Base-by-base conservation (phyloP, 1,140 invertebrate genomes). In the Microplitis demolitor region DNA sequence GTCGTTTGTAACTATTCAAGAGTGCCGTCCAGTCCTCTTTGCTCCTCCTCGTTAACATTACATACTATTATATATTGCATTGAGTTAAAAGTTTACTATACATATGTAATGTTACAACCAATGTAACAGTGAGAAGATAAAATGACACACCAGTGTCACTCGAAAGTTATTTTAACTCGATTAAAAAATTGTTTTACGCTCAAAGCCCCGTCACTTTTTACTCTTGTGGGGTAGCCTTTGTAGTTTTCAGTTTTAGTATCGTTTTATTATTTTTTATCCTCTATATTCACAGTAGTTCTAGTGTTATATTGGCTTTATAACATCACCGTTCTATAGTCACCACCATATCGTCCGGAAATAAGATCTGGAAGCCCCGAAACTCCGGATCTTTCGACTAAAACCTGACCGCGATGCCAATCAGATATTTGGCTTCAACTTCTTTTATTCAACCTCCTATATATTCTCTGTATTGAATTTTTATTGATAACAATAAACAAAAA, bases 171-270 rank as follows among this genome's bases (percentile, higher is more conserved):
- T 62, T 31, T 70, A 70, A 68, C 58, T 61, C 37, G 56, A 70
- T 70, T 60, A 62, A 50, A 70, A 70, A 60, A 70, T 70, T 37
- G 51, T 69, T 60, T 69, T 9, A 69, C 53, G 35, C 14, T 70
- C 56, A 70, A 70, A 62, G 35, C 9, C 34, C n/a, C 5, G 0
- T 45, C 39, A 11, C 39, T 45, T 45, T 9, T 45, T 45, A 6
- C 6, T 45, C 39, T 45, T 45, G 11, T 45, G 6, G 24, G 6
- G 39, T 45, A 8, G 39, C 39, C 39, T 45, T 45, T 45, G 31
- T 37, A 13, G 24, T 70, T 39, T 39, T 69, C 34, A 4, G 24
- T 56, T 56, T 45, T 60, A 60, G n/a, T 24, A 24, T 24, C 24
- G 24, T 24, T 35, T 33, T 67, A 14, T 56, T n/a, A 9, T 61